Conservation (phyloP, 2,797 vertebrate species). For the Orientallactaga sibirica region DNA sequence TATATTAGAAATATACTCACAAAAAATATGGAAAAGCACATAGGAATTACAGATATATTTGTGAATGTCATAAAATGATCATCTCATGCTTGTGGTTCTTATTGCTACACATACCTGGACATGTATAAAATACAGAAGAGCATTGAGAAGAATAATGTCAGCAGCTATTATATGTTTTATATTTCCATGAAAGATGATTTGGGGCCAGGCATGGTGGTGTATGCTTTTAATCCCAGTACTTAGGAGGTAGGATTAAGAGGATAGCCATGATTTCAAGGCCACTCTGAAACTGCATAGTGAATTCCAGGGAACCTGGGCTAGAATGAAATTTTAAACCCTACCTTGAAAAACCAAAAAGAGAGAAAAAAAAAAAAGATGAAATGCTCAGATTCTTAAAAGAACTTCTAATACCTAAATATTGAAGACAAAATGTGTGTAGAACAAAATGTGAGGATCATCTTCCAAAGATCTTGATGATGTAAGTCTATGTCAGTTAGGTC, state of each 20-base stretch:
- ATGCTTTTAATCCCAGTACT: no score
- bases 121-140: background rate
- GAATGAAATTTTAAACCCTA: no score
- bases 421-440: background rate
- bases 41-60: background rate
- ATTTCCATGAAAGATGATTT: background rate
- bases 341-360: no score
- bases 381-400: background rate
- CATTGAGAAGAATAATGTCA: background rate
- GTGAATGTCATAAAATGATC: background rate
- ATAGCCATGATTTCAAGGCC: no score
- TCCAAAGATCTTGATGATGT: background rate
- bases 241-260: no score
- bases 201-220: no score
- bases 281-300: no score
- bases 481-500: background rate
- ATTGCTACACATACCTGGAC: background rate
- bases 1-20: background rate
- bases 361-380: no score
- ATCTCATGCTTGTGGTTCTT: background rate
- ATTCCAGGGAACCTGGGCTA: no score
- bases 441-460: background rate
- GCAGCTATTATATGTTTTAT: background rate
- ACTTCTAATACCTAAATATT: background rate
- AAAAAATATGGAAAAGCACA: background rate